Conservation (phyloP, 35 echinoderm and acorn worm species). For the Acanthaster planci region DNA sequence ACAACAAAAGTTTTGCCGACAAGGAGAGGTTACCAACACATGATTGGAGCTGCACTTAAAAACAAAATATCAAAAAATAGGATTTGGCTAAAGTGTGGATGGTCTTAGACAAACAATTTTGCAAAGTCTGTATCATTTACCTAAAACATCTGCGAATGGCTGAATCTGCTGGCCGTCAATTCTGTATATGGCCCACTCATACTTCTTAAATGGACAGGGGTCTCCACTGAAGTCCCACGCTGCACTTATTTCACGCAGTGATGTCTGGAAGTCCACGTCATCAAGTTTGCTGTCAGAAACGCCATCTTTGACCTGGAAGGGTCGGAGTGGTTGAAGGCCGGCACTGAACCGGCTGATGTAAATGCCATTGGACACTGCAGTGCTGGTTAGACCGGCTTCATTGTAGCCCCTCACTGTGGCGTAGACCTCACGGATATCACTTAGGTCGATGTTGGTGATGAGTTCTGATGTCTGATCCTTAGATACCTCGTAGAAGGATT, state of each 20-base stretch:
- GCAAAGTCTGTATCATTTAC: too few species aligned
- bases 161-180: slow-evolving; percentile 30
- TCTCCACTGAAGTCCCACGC: slow-evolving; percentile 61
- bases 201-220: slow-evolving; percentile 44
- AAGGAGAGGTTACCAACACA: too few species aligned
- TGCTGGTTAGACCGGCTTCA: slow-evolving; percentile 28
- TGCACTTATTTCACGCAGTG: slow-evolving; percentile 21
- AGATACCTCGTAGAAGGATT: slow-evolving; percentile 25
- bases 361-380: slow-evolving; percentile 45
- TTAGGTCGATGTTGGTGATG: slow-evolving; percentile 26
- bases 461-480: slow-evolving; percentile 7
- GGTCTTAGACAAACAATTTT: not conserved
- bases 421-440: slow-evolving; percentile 31
- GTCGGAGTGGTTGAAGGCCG: slow-evolving; percentile 21
- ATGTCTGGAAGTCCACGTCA: slow-evolving; percentile 33
- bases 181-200: slow-evolving; percentile 50
- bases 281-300: not conserved
- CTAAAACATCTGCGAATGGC: slow-evolving; percentile 18
- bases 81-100: not conserved
- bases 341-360: slow-evolving; percentile 35
- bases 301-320: slow-evolving; percentile 38
- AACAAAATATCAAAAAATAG: not conserved
- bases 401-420: slow-evolving; percentile 41
- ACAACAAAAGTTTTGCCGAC: too few species aligned
- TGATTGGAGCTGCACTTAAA: too few species aligned